Percentiles rank a stretch among this genome's conserved stretches.
These are phyloP conservation scores for Lissocephala sabroskyi DNA, from an alignment of 2,888 invertebrate genomes.

Conservation along the genomic window DNA sequence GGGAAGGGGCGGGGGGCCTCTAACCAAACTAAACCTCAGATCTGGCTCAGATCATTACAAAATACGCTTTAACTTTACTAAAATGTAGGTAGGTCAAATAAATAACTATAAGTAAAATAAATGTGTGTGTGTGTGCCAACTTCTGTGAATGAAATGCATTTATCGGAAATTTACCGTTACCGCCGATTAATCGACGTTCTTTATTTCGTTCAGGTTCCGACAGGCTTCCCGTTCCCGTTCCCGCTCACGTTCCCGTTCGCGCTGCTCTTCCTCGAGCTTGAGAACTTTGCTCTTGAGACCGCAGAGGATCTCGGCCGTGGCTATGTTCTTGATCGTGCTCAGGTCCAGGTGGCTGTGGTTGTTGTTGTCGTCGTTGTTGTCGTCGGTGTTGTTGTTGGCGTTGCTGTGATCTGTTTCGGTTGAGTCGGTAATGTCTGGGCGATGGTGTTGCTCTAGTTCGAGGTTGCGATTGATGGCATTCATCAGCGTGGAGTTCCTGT, in stretches of 20 bases:
- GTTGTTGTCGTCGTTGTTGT: constrained; percentile 48
- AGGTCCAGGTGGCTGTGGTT: constrained; percentile 58
- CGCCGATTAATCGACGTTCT: constrained; percentile 57
- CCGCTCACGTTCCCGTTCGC: constrained; percentile 45
- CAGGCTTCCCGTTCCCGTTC: constrained; percentile 44
- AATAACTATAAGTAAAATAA: constrained; percentile 60
- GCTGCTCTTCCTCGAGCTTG: constrained; percentile 61
- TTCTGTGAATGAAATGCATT: constrained; percentile 49
- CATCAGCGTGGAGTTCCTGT: constrained; percentile 39
- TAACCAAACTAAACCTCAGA: too few relatives aligned
- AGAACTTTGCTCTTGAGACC: constrained; percentile 67
- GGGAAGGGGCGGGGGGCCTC: too few relatives aligned
- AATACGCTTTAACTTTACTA: constrained; percentile 57
- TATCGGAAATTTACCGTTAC: constrained; percentile 10
- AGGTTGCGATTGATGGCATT: constrained; percentile 38
- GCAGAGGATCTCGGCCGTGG: constrained; percentile 66
- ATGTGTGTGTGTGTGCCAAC: constrained; percentile 7
- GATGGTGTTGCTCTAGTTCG: constrained; percentile 17
- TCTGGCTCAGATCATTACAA: constrained; percentile 12
- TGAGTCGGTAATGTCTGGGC: not conserved
- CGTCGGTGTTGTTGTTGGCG: constrained; percentile 12
- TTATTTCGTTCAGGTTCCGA: constrained; percentile 60
- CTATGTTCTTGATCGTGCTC: constrained; percentile 66
- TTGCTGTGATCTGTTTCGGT: constrained; percentile 24
- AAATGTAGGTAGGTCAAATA: constrained; percentile 49